Evolutionary conservation across 2,888 invertebrate species (phyloP).

Genomic region (Altica lythri): DNA sequence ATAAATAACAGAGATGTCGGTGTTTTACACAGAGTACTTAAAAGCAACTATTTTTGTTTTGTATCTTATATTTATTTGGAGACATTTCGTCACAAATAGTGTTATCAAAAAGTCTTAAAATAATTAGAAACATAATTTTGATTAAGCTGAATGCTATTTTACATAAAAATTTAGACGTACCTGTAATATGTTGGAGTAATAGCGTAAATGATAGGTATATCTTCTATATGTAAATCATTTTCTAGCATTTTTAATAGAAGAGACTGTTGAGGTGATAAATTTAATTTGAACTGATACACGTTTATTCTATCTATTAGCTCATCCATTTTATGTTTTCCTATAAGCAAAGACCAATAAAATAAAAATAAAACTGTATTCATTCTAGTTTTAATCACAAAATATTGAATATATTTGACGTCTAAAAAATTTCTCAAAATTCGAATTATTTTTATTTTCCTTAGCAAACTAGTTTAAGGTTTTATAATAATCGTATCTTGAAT

Average conservation of each 20-base stretch:
- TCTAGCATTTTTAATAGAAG: conserved; percentile 8
- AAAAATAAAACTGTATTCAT: not conserved
- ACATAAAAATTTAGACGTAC: too few species aligned
- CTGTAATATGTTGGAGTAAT: conserved; percentile 91
- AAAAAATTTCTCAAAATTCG: too few species aligned
- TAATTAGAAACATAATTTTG: not conserved
- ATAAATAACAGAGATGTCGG: too few species aligned
- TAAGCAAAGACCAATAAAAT: not conserved
- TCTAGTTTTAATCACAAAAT: not conserved
- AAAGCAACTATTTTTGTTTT: too few species aligned
- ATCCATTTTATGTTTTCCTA: not conserved
- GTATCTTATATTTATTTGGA: too few species aligned
- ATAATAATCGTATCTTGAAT: too few species aligned
- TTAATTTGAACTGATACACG: conserved; percentile 5
- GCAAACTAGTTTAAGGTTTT: not conserved
- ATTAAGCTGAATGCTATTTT: too few species aligned
- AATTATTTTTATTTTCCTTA: too few species aligned
- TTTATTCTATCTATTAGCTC: conserved; percentile 9
- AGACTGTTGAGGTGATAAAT: conserved; percentile 11
- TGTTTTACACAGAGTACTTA: too few species aligned
- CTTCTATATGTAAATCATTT: conserved; percentile 16
- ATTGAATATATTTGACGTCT: not conserved
- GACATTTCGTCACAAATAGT: not conserved
- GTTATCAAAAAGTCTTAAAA: not conserved
- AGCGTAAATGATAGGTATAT: conserved; percentile 76